phyloP scores from a whole-genome alignment of 2,113 vertebrate species.

The Macheiramphus alcinus region DNA sequence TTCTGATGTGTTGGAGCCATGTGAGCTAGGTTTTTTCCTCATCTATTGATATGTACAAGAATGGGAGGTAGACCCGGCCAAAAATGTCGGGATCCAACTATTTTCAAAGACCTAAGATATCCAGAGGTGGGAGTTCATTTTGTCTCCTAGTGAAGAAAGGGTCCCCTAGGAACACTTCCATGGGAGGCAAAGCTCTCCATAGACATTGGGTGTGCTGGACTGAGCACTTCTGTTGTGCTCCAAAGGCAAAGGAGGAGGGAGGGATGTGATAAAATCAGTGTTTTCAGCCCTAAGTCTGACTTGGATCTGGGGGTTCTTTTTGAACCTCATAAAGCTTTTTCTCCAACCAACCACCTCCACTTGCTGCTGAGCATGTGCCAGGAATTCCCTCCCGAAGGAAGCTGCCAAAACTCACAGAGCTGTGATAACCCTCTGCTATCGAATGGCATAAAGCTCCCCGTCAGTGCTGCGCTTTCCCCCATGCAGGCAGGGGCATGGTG shows the following conservation, averaged over 20 bases:
- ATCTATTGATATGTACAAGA: not conserved
- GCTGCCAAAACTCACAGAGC: not conserved
- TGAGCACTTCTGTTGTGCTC: not conserved
- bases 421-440: not conserved
- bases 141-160: not conserved
- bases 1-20: not conserved
- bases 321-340: constrained; percentile 1
- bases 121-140: not conserved
- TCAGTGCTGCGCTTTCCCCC: accelerated
- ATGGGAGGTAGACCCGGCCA: not conserved
- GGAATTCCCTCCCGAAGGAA: not conserved
- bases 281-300: not conserved
- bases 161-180: not conserved
- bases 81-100: not conserved
- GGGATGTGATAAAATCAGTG: not conserved
- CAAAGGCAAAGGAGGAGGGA: not conserved
- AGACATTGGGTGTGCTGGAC: not conserved
- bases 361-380: accelerated
- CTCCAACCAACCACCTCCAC: not conserved
- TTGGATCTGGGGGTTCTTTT: not conserved
- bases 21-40: not conserved
- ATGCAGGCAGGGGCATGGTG: accelerated
- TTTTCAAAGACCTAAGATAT: not conserved
- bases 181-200: not conserved
- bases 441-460: not conserved